Conservation (phyloP, 2,113 vertebrate genomes). For the Parus major region DNA sequence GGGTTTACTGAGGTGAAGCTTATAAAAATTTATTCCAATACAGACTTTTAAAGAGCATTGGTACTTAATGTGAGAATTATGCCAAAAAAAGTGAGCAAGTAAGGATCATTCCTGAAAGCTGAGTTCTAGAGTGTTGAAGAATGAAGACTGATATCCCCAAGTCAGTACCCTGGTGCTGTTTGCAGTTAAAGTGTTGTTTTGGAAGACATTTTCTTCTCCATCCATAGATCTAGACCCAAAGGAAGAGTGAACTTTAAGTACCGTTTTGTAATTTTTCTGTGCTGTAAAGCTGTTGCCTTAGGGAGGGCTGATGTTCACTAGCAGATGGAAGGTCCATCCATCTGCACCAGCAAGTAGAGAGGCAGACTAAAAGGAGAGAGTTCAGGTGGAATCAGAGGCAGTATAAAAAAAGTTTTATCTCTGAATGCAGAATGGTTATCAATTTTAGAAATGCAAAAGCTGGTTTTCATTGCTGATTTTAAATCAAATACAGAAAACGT, state of each 20-base stretch:
- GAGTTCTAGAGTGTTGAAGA: not conserved
- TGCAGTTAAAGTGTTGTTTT: not conserved
- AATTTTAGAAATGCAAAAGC: not conserved
- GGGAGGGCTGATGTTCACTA: not conserved
- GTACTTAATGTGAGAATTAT: not conserved
- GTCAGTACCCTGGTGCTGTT: not conserved
- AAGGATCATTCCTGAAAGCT: not conserved
- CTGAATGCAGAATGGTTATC: not conserved
- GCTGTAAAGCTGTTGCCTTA: not conserved
- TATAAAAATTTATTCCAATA: not conserved
- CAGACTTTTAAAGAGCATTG: not conserved
- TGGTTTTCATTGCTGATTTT: not conserved
- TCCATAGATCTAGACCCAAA: not conserved
- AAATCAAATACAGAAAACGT: constrained; percentile 28
- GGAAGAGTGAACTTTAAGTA: not conserved
- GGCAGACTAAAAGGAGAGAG: not conserved
- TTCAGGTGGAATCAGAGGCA: not conserved
- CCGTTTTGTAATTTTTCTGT: not conserved
- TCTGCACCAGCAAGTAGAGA: not conserved
- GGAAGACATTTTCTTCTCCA: not conserved
- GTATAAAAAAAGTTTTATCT: not conserved
- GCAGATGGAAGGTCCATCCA: not conserved
- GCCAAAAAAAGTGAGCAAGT: rapidly evolving
- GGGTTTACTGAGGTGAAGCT: not conserved
- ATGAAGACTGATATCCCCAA: not conserved